Conservation (phyloP, 2,113 vertebrate genomes). For the Capreolus pygargus region DNA sequence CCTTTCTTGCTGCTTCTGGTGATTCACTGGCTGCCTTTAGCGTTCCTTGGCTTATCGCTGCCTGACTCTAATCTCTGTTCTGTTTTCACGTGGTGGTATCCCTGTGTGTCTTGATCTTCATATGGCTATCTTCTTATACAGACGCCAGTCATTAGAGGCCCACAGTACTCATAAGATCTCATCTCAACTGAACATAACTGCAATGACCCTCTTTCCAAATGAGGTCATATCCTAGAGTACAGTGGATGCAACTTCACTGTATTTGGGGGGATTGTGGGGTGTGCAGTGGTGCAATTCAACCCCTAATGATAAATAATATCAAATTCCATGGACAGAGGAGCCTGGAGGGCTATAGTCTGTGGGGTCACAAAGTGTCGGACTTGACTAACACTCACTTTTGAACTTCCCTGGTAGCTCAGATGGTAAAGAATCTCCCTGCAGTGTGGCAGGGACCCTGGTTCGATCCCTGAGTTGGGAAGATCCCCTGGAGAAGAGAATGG, state of each 20-base stretch:
- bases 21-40: neutral
- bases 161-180: neutral
- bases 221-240: neutral
- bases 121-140: neutral
- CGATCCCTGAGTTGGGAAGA: neutral
- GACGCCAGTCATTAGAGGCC: neutral
- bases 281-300: neutral
- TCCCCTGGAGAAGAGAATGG: neutral
- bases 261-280: neutral
- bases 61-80: neutral
- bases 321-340: neutral
- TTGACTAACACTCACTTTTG: neutral
- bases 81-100: neutral
- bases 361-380: neutral
- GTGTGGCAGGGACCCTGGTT: neutral
- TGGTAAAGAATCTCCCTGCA: neutral
- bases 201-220: neutral
- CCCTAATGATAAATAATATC: neutral
- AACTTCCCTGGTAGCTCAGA: neutral
- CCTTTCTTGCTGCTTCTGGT: neutral
- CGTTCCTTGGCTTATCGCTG: neutral
- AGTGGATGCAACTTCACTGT: neutral
- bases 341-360: neutral
- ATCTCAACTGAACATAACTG: neutral
- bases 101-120: neutral